Conservation (phyloP, 1,140 invertebrate genomes). For the Phenacoccus solenopsis region DNA sequence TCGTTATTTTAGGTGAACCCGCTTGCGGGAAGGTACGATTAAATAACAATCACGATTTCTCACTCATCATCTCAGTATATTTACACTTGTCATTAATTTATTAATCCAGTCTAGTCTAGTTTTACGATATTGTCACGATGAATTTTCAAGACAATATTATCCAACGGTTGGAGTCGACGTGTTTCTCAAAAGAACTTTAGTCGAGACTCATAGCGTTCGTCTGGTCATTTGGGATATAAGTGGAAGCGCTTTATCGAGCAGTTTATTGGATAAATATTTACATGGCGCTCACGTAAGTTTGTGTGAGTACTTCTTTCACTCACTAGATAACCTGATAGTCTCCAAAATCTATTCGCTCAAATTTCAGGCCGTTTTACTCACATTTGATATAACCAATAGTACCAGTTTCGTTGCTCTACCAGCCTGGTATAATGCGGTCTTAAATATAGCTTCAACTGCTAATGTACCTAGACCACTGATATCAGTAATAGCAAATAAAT, state of each 20-base stretch:
- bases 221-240: constrained; percentile 75
- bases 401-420: constrained; percentile 64
- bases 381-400: constrained; percentile 76
- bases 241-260: constrained; percentile 54
- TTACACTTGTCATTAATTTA: constrained; percentile 21
- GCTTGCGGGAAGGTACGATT: constrained; percentile 66
- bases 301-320: too few species aligned
- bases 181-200: constrained; percentile 51
- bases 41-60: constrained; percentile 19
- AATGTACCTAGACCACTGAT: constrained; percentile 41
- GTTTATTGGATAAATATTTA: constrained; percentile 74
- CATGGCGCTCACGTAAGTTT: constrained; percentile 57
- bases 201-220: constrained; percentile 54
- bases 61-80: background rate
- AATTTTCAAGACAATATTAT: constrained; percentile 58
- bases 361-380: constrained; percentile 39
- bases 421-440: constrained; percentile 42
- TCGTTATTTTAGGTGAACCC: constrained; percentile 67
- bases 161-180: constrained; percentile 71
- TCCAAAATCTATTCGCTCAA: background rate
- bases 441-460: background rate
- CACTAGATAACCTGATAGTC: background rate
- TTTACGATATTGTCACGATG: constrained; percentile 55
- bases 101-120: constrained; percentile 49
- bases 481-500: constrained; percentile 71